A percentile compares a stretch with the other conserved stretches of the same genome.
phyloP scores from a whole-genome alignment of 2,888 invertebrate genomes.

The Nudaria mundana region DNA sequence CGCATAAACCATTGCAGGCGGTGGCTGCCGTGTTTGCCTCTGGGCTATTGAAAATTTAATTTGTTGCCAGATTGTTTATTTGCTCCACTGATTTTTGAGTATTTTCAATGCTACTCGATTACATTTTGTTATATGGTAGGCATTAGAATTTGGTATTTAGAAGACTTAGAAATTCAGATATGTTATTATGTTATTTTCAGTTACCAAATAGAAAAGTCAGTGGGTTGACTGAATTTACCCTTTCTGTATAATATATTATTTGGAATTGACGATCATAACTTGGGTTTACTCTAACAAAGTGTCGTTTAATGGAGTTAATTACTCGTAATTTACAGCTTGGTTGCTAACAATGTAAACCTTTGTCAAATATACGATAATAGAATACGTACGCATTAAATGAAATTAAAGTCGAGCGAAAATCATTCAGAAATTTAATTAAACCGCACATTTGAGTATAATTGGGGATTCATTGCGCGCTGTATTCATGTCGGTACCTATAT shows the following conservation, averaged over 20 bases:
- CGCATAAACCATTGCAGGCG: conserved; percentile 58
- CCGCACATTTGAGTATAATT: no score
- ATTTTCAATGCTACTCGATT: background rate
- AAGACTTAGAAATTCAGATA: no score
- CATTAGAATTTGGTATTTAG: no score
- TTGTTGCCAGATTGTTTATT: conserved; percentile 61
- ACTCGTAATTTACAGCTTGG: conserved; percentile 42
- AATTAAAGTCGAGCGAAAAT: no score
- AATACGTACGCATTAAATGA: background rate
- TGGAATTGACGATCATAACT: conserved; percentile 20
- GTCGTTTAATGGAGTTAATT: conserved; percentile 40
- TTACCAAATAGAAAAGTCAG: no score
- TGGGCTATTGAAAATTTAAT: conserved; percentile 76
- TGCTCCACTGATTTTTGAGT: conserved; percentile 45
- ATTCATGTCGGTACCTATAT: no score
- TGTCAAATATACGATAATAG: conserved; percentile 29
- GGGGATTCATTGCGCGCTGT: no score
- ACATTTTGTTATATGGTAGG: no score
- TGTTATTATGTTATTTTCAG: no score
- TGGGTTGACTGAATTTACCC: no score
- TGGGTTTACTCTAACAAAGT: conserved; percentile 26
- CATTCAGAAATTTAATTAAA: no score
- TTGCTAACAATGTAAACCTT: conserved; percentile 47
- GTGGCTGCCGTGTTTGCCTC: conserved; percentile 62
- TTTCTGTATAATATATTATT: conserved; percentile 5